Percentiles rank a stretch among this genome's conserved stretches.
Conservation (phyloP, 2,888 invertebrate species). For the Falcaria lacertinaria region DNA sequence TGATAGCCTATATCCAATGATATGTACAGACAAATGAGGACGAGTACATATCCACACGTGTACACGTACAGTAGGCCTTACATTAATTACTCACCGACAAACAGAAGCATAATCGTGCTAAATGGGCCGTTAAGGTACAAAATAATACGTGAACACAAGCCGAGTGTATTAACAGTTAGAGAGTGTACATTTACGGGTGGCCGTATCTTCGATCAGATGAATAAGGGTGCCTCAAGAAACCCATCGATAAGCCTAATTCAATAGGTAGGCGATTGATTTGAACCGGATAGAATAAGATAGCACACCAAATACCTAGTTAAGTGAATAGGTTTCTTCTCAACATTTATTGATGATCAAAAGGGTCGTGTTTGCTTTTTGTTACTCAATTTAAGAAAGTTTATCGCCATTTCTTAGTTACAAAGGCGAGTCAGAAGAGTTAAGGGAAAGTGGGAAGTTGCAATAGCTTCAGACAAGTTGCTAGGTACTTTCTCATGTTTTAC, state of each 20-base stretch:
- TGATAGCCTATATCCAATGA: neutral
- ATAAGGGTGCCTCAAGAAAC: slow-evolving; percentile 16
- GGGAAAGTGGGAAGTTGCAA: too few species aligned
- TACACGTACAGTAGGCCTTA: slow-evolving; percentile 2
- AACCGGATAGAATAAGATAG: slow-evolving; percentile 5
- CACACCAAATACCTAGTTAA: neutral
- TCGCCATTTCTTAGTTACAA: neutral
- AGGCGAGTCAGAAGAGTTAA: too few species aligned
- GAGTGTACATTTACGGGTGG: neutral
- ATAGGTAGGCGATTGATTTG: slow-evolving; percentile 24
- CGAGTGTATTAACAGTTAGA: neutral
- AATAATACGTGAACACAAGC: slow-evolving; percentile 7
- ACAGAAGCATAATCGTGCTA: slow-evolving; percentile 25
- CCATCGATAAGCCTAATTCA: slow-evolving; percentile 21
- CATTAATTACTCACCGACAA: slow-evolving; percentile 22
- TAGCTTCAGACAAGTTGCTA: neutral
- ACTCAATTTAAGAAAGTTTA: neutral
- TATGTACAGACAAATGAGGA: neutral
- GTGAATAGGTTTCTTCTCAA: neutral
- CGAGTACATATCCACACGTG: neutral
- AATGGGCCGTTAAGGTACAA: slow-evolving; percentile 23
- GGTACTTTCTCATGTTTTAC: neutral
- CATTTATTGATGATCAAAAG: neutral
- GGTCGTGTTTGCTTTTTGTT: neutral
- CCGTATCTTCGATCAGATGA: slow-evolving; percentile 9